Evolutionary conservation across 1,140 invertebrate species (phyloP).

Genomic region (Acromyrmex echinatior): DNA sequence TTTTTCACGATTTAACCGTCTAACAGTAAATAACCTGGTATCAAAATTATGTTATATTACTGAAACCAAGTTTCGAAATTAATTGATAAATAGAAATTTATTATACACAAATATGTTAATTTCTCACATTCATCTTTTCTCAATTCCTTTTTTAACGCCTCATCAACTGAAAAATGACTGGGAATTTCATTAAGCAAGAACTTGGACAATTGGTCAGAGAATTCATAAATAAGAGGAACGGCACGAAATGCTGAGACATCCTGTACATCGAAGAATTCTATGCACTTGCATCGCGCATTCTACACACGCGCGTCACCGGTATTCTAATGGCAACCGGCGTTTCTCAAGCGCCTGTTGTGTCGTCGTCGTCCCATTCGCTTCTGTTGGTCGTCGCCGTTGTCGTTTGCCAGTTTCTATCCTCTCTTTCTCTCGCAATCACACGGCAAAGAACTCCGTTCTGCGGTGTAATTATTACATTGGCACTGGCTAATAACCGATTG

Average conservation of each 20-base stretch:
- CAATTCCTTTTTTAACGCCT: neutral
- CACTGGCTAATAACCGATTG: slow-evolving; percentile 28
- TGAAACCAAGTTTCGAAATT: neutral
- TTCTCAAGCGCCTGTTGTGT: slow-evolving; percentile 51
- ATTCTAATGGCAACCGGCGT: slow-evolving; percentile 58
- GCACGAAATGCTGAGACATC: neutral
- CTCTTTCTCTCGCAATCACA: slow-evolving; percentile 21
- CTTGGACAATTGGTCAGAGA: slow-evolving; percentile 16
- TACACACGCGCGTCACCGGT: slow-evolving; percentile 52
- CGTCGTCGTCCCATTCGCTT: slow-evolving; percentile 35
- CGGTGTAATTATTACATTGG: slow-evolving; percentile 44
- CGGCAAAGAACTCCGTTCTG: neutral
- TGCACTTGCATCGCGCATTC: slow-evolving; percentile 54
- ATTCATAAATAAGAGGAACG: neutral
- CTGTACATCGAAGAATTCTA: slow-evolving; percentile 52
- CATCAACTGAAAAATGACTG: neutral
- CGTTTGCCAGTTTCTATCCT: slow-evolving; percentile 18
- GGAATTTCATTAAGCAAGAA: slow-evolving; percentile 20
- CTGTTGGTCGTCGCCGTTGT: neutral
- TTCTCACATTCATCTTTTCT: neutral
- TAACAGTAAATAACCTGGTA: neutral
- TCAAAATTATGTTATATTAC: neutral
- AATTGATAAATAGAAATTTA: neutral
- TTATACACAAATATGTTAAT: neutral
- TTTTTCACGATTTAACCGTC: neutral